Evolutionary conservation across 2,797 vertebrate genomes (phyloP), one percentile per base, ranked within the genome.

Genomic region (Chanos chanos): DNA sequence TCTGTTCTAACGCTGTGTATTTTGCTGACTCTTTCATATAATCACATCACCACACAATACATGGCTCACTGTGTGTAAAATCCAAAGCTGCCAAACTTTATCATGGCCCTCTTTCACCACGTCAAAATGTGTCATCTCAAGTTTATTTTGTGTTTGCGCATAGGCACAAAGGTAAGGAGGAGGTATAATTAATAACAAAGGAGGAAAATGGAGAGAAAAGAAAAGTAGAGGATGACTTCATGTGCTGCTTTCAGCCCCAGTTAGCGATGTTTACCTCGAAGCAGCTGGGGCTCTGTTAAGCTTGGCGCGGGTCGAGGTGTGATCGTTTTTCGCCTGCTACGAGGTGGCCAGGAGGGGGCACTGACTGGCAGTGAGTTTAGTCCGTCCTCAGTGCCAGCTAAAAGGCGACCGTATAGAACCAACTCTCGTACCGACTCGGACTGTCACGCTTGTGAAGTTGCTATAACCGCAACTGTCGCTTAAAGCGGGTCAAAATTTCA

Each of bases 261-360:
- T 71, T 68, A 67, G 65, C 55, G 22, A 30, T 71, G 63, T 71
- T 71, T 64, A 69, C 47, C 54, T 47, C 66, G 65, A 57, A 74
- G 63, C 72, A 62, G 53, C 51, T 72, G 69, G 59, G 31, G 58
- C 40, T 71, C 55, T 70, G 28, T 48, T 58, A 41, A 15, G 18
- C 27, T 44, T 39, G 52, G 65, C 47, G 58, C 5, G 36, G 59
- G 25, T 64, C 40, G 15, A 34, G 61, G 41, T 36, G 12, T 4
- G 19, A 52, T 30, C 40, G 55, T 12, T 30, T 47, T 33, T 27
- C 61, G 25, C 57, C 31, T 53, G 56, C 57, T 21, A 43, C 27
- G 24, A 65, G 61, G 39, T 59, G 47, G 72, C 65, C 70, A 72
- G 61, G 61, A 72, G 70, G 59, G 70, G 70, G 70, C 70, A 72